Conservation (phyloP, 2,888 invertebrate genomes). For the Chrysolina americana region DNA sequence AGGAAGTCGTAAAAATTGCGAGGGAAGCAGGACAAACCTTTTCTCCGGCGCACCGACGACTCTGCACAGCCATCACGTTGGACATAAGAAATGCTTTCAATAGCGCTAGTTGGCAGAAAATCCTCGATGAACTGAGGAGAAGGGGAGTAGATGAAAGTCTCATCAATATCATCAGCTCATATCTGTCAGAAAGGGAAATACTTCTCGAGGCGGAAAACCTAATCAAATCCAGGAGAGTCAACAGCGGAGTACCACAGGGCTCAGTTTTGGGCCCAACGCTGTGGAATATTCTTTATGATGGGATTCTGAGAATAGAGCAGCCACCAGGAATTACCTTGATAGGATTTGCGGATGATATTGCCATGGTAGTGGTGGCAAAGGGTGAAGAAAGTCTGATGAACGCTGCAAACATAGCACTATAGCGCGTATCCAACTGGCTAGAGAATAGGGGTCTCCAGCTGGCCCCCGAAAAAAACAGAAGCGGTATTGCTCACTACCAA, state of each 20-base stretch:
- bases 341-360: constrained; percentile 35
- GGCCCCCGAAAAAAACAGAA: too few relatives aligned
- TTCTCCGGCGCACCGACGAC: background rate
- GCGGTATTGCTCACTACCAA: too few relatives aligned
- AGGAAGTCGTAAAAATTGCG: background rate
- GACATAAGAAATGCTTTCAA: constrained; percentile 28
- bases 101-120: constrained; percentile 26
- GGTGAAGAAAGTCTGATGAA: background rate
- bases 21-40: background rate
- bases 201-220: constrained; percentile 15
- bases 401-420: too few relatives aligned
- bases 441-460: too few relatives aligned
- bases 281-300: constrained; percentile 37
- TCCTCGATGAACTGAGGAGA: constrained; percentile 29
- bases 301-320: constrained; percentile 10
- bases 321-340: constrained; percentile 28
- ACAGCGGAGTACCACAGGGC: constrained; percentile 39
- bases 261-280: constrained; percentile 36
- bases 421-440: too few relatives aligned
- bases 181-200: constrained; percentile 21
- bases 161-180: constrained; percentile 28
- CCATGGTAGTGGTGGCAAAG: background rate
- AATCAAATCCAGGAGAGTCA: constrained; percentile 8
- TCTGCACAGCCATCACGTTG: constrained; percentile 17
- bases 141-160: constrained; percentile 29